Base-by-base conservation (phyloP, 2,797 vertebrate genomes). In the Micrastur ruficollis region DNA sequence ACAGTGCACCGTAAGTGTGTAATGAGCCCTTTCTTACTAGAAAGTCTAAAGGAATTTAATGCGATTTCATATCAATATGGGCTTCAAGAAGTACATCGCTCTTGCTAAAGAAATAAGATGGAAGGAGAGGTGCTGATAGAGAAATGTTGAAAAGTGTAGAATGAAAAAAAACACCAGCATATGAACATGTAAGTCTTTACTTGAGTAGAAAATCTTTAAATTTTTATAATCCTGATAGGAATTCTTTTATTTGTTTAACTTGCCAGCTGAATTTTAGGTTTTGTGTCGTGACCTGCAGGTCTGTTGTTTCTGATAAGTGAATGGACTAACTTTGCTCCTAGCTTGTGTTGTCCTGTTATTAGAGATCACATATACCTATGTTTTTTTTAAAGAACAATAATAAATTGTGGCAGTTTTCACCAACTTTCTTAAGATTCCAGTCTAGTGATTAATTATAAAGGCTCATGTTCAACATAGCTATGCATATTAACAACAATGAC, bases 361-460 rank as follows among this genome's bases (percentile, higher is more conserved):
- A 63, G 19, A 62, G 12, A 70, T 32, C 34, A 75, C 2, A 62
- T 8, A 63, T 14, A 50, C 2, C 18, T 17, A 26, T 3, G 4
- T 20, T 65, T 71, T 71, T 93, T 74, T 29, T 29, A 75, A 87
- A 89, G 17, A 52, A 65, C 4, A 75, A 68, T 46, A 5, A 32
- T 25, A 67, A 90, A 80, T 63, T 71, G 6, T 58, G 63, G 65
- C 34, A 86, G 27, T 46, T 84, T 83, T 90, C 89, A n/a, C 72
- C 83, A 96, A 73, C 25, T 95, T 94, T 44, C 36, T 90, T 68
- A 70, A 78, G 31, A 86, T 56, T 75, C 26, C 38, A 70, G 32
- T 80, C 67, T 86, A 78, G 53, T 38, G 22, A 91, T 94, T 91
- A 91, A 94, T 93, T 95, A 89, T 65, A 96, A 95, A 92, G 31